Evolutionary conservation across 1,140 invertebrate genomes (phyloP).

Genomic region (Penaeus japonicus): DNA sequence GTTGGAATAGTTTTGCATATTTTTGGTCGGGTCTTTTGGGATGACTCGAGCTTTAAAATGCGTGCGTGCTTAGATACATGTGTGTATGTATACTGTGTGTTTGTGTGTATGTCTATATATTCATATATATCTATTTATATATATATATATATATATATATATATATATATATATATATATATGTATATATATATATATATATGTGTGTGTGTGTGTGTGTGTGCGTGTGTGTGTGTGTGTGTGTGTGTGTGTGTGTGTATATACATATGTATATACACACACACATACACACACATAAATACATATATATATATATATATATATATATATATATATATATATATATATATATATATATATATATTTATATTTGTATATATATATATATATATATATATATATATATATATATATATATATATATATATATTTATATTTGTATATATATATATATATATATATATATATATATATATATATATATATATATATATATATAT

Average conservation of each 20-base stretch:
- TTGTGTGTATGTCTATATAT: background rate
- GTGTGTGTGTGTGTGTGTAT: background rate
- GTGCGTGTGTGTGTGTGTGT: background rate
- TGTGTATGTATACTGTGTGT: background rate
- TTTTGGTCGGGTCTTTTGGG: no score
- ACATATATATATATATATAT: background rate
- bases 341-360: no score
- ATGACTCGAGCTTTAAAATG: no score
- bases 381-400: background rate
- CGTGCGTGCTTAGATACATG: background rate
- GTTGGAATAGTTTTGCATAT: no score
- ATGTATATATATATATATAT: background rate
- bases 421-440: no score
- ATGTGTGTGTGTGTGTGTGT: background rate
- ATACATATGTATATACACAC: no score
- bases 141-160: background rate
- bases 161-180: background rate
- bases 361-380: no score
- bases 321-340: background rate
- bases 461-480: no score
- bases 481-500: background rate
- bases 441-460: no score
- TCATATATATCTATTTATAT: no score
- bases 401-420: background rate
- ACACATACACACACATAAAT: no score